These are phyloP conservation scores for Tetraneura akinire DNA, from an alignment of 1,140 invertebrate species.

Conservation along the genomic window DNA sequence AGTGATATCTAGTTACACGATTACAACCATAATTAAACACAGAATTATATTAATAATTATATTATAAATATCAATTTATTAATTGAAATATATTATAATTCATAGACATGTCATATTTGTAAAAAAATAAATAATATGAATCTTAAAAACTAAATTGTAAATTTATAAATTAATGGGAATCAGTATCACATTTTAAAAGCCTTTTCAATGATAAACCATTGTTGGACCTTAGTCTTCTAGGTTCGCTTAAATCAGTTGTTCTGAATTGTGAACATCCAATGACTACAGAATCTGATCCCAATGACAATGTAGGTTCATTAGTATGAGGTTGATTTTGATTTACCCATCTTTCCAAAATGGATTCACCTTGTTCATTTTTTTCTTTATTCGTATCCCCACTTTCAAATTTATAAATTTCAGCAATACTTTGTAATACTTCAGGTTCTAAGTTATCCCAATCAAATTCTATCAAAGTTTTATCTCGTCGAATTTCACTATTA, in stretches of 20 bases:
- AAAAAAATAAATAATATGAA: constrained; percentile 36
- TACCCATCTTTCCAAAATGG: constrained; percentile 50
- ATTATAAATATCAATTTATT: constrained; percentile 22
- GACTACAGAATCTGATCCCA: constrained; percentile 23
- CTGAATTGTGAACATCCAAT: constrained; percentile 43
- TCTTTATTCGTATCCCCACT: constrained; percentile 20
- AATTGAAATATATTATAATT: constrained; percentile 35
- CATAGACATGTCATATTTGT: not conserved
- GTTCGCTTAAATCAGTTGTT: constrained; percentile 46
- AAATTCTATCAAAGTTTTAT: constrained; percentile 27
- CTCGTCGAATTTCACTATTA: constrained; percentile 13
- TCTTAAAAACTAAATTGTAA: not conserved
- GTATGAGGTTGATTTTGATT: constrained; percentile 33
- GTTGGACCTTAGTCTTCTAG: constrained; percentile 2
- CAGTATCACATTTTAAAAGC: constrained; percentile 39
- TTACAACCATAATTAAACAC: constrained; percentile 10
- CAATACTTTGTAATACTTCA: constrained; percentile 41
- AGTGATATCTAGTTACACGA: not conserved
- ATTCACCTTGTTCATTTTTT: constrained; percentile 38
- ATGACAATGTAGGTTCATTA: constrained; percentile 28
- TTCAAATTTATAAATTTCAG: constrained; percentile 22
- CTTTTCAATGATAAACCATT: constrained; percentile 45
- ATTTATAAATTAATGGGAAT: constrained; percentile 30
- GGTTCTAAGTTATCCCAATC: constrained; percentile 15
- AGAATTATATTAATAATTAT: not conserved